Evolutionary conservation across 2,113 vertebrate species (phyloP).

Genomic region (Cygnus buccinator): DNA sequence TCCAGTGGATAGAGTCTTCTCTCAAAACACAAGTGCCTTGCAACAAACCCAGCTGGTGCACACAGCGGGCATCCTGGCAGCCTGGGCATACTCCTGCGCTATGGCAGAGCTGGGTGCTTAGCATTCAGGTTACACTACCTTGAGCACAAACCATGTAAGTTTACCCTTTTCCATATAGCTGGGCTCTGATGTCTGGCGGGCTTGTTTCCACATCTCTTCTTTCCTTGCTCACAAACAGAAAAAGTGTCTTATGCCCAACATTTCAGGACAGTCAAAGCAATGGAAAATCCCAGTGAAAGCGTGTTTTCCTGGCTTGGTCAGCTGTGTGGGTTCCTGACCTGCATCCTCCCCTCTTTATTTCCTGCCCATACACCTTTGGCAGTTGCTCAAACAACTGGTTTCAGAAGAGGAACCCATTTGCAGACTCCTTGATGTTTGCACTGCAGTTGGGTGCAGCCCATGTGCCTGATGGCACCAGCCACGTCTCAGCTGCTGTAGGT

Average conservation of each 20-base stretch:
- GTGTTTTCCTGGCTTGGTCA: neutral
- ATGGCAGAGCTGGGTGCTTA: neutral
- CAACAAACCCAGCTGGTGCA: neutral
- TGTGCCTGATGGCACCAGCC: neutral
- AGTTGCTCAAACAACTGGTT: neutral
- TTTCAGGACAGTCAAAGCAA: neutral
- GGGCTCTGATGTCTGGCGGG: neutral
- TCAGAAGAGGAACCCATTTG: neutral
- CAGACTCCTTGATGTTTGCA: too few species aligned
- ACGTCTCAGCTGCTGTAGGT: accelerated
- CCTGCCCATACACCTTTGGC: neutral
- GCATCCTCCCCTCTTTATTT: neutral
- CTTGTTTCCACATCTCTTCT: neutral
- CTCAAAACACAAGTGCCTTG: neutral
- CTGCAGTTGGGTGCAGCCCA: accelerated
- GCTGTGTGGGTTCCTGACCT: neutral
- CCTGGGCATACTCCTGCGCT: accelerated
- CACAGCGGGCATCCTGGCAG: accelerated
- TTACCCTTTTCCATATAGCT: accelerated
- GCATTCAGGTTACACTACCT: too few species aligned
- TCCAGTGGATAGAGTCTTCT: neutral
- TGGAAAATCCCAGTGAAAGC: neutral
- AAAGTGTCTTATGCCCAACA: neutral
- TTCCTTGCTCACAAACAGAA: accelerated
- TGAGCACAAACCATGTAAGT: neutral